Percentiles rank a stretch among this genome's conserved stretches.
These are phyloP conservation scores for Heloderma charlesbogerti DNA, from an alignment of 2,113 vertebrate genomes.

Conservation along the genomic window DNA sequence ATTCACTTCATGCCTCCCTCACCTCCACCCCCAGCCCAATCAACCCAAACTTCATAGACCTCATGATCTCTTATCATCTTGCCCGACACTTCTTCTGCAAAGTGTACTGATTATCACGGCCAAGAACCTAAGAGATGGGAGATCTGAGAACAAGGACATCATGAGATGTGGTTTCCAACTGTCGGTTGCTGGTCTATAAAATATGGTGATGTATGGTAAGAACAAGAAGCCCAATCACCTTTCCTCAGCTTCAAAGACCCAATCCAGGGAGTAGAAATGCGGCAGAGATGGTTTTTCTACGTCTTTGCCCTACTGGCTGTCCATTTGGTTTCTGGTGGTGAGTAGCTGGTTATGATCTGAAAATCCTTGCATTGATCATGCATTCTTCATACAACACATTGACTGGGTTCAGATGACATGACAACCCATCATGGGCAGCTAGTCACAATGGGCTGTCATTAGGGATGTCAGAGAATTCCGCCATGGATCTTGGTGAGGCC, in stretches of 20 bases:
- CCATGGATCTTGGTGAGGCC: too few relatives aligned
- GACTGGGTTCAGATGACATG: too few relatives aligned
- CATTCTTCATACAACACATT: too few relatives aligned
- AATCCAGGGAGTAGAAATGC: slow-evolving; percentile 26
- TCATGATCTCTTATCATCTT: background rate
- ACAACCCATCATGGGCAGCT: too few relatives aligned
- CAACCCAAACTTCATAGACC: background rate
- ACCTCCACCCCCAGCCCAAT: background rate
- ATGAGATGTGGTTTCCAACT: background rate
- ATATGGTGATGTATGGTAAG: background rate
- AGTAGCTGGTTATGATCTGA: too few relatives aligned
- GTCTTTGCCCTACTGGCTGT: slow-evolving; percentile 35
- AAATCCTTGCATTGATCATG: too few relatives aligned
- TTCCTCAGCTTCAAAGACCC: too few relatives aligned
- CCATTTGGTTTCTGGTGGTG: background rate
- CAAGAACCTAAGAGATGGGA: background rate
- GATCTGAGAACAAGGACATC: background rate
- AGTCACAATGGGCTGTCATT: too few relatives aligned
- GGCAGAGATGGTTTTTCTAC: rapidly evolving
- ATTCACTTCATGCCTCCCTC: too few relatives aligned
- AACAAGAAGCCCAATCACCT: too few relatives aligned
- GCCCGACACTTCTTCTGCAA: background rate
- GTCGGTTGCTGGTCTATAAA: background rate
- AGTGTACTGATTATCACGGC: rapidly evolving
- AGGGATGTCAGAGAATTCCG: too few relatives aligned